Evolutionary conservation across 2,797 vertebrate species (phyloP).

Genomic region (Acanthurus leucopareius): DNA sequence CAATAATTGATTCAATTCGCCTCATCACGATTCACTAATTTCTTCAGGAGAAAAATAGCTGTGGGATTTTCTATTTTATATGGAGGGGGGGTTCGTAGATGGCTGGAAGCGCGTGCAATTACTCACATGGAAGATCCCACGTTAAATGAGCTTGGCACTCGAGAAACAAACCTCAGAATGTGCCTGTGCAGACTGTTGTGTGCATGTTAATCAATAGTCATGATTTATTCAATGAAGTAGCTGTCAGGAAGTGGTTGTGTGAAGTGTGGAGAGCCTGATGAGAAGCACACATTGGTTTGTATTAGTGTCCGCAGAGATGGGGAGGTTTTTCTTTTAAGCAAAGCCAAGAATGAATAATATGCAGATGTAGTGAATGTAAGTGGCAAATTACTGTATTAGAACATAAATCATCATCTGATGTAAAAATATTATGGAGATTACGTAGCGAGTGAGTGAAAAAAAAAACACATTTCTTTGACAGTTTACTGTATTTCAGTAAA

Average conservation of each 20-base stretch:
- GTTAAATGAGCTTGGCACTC: conserved; percentile 81
- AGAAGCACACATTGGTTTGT: conserved; percentile 62
- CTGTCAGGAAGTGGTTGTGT: conserved; percentile 80
- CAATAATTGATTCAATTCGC: conserved; percentile 81
- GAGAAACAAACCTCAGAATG: conserved; percentile 79
- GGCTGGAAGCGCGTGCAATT: conserved; percentile 78
- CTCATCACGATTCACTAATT: conserved; percentile 80
- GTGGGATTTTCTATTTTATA: conserved; percentile 73
- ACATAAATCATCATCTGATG: conserved; percentile 28
- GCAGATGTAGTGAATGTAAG: background rate
- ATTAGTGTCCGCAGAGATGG: conserved; percentile 57
- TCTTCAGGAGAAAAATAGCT: conserved; percentile 73
- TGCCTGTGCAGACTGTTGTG: conserved; percentile 66
- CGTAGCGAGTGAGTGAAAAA: conserved; percentile 3
- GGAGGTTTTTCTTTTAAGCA: conserved; percentile 51
- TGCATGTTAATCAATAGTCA: conserved; percentile 86
- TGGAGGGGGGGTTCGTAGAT: conserved; percentile 50
- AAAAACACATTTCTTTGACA: background rate
- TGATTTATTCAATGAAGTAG: conserved; percentile 84
- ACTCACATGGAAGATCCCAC: conserved; percentile 82
- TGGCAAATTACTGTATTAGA: conserved; percentile 25
- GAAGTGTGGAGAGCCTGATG: conserved; percentile 74
- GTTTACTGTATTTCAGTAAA: conserved; percentile 1
- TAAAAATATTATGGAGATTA: conserved; percentile 29
- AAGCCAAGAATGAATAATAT: conserved; percentile 47